Conservation (phyloP, 2,797 vertebrate genomes). For the Pampus argenteus region DNA sequence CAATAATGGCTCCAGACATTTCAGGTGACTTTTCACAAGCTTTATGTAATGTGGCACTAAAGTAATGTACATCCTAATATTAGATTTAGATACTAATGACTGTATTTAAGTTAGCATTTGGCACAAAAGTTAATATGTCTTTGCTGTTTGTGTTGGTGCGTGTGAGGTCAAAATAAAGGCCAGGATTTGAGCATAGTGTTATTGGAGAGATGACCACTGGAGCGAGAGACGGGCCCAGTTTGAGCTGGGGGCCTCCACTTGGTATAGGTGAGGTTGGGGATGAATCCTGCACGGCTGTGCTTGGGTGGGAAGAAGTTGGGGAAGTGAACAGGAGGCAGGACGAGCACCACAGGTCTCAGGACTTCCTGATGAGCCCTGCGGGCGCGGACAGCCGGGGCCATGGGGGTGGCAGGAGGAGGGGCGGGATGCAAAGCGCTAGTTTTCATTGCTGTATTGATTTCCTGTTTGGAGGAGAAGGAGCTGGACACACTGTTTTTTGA, state of each 20-base stretch:
- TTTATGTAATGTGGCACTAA: constrained; percentile 14
- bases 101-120: constrained; percentile 24
- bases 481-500: constrained; percentile 24
- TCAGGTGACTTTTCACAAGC: constrained; percentile 4
- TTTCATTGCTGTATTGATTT: constrained; percentile 10
- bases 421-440: background rate
- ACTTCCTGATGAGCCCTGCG: constrained; percentile 64
- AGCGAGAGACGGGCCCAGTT: background rate
- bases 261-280: constrained; percentile 33
- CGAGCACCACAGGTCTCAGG: constrained; percentile 79
- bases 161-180: constrained; percentile 68
- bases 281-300: background rate
- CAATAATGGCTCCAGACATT: constrained; percentile 18
- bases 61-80: background rate
- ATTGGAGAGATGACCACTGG: constrained; percentile 46
- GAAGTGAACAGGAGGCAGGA: constrained; percentile 79
- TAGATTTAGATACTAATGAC: background rate
- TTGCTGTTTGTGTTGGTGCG: constrained; percentile 24
- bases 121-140: constrained; percentile 8
- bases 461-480: constrained; percentile 24
- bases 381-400: background rate
- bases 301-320: constrained; percentile 50
- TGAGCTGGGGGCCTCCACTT: constrained; percentile 41
- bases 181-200: constrained; percentile 40
- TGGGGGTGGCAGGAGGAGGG: background rate